Base-by-base conservation (phyloP, 2,888 invertebrate genomes). In the Tetragonisca angustula region DNA sequence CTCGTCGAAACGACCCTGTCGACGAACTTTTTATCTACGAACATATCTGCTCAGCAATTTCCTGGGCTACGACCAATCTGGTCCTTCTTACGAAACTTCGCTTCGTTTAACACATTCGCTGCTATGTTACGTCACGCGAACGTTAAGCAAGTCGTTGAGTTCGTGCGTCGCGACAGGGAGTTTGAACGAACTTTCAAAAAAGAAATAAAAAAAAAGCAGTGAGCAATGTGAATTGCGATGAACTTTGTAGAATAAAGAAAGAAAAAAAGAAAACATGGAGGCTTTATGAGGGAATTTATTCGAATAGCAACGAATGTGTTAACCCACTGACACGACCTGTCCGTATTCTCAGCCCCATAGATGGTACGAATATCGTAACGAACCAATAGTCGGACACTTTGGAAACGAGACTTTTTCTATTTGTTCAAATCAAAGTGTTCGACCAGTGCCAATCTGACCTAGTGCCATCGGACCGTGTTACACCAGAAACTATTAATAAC, bases 391-490 rank as follows among this genome's bases (percentile, higher is more conserved):
- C 3, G 3, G 13, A 61, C 3, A n/a, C 21, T 65, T 72, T 13
- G 32, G 32, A 27, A 21, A 19, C 21, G n/a, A 43, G 19, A 62
- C 19, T 2, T 54, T 4, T 43, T 79, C 19, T 27, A 49, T 59
- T 62, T 4, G 27, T 56, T 59, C 3, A 36, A 43, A 68, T 73
- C n/a, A 24, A 49, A 78, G 72, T 36, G 21, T 68, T 59, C 50
- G 56, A 76, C 17, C 59, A 69, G 83, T 83, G 83, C 81, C 83
- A 83, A 83, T 76, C 32, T 56, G 64, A 72, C 65, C 36, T 76
- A 81, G 83, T 83, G 83, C 73, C 81, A 81, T 76, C 64, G 62
- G 24, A 76, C 15, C 15, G 69, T 64, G 68, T 56, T 62, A 21
- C 27, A 65, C 59, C 52, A n/a, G 64, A 2, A 21, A 64, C 43